Base-by-base conservation (phyloP, 2,797 vertebrate genomes). In the Pelochelys cantorii region DNA sequence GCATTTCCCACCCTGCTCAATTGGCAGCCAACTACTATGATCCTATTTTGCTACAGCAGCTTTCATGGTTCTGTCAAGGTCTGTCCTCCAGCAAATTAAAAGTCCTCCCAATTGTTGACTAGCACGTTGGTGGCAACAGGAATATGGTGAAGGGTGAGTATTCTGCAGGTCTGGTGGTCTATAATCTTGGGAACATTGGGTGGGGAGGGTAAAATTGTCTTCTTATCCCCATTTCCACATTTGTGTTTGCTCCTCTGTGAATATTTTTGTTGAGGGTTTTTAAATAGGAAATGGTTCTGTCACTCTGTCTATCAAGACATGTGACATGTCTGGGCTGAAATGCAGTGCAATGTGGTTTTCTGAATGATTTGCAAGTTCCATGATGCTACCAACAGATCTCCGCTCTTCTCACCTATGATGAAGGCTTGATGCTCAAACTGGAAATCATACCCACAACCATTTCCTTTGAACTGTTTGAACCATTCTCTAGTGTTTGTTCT, bases 91-190 rank as follows among this genome's bases (percentile, higher is more conserved):
- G 94, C 79, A 94, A 48, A 48, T 48, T 48, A 48, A 48, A 48
- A 8, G 42, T 48, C 42, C 42, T 48, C 42, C 42, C 42, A 48
- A 48, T 94, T 90, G 60, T 31, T 84, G 85, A 71, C 62, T 15
- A 84, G 37, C 29, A 82, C 5, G 52, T 59, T 90, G 93, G 52
- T 9, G 53, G 79, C 81, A 86, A 95, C 94, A 95, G 95, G 93
- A 97, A 95, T 91, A 94, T 96, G 96, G 94, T 95, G 94, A 95
- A 94, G 94, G 86, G 94, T 94, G 93, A 94, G 94, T 93, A 93
- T 96, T 96, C 88, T 92, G 23, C 83, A 94, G 95, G 79, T 94
- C 56, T 89, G 96, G 95, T 54, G 96, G 94, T 93, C 97, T 93
- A 90, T 81, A 90, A 62, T 7, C 90, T 68, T 96, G 94, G 95